phyloP scores from a whole-genome alignment of 2,888 invertebrate species.

The Nymphalis c-album region DNA sequence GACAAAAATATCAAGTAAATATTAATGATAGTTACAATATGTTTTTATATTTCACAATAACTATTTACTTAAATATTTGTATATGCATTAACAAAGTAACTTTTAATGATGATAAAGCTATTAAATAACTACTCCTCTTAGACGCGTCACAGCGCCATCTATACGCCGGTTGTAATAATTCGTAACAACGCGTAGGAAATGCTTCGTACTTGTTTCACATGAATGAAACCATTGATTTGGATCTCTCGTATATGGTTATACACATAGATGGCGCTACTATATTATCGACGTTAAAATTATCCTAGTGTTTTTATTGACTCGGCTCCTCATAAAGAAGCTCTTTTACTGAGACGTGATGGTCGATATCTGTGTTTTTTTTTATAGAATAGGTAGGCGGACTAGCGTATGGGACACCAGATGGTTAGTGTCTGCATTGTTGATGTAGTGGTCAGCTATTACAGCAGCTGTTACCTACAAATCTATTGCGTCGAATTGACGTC shows the following conservation, averaged over 20 bases:
- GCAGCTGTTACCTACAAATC: no score
- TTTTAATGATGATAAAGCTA: neutral
- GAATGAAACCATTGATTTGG: neutral
- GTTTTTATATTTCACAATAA: neutral
- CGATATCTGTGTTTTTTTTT: no score
- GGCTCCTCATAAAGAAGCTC: no score
- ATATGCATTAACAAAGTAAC: no score
- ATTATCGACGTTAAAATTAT: no score
- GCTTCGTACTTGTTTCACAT: neutral
- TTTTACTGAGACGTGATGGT: no score
- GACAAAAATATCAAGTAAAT: constrained; percentile 7
- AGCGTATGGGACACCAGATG: no score
- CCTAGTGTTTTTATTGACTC: no score
- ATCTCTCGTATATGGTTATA: neutral
- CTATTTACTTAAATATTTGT: neutral
- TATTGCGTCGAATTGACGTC: no score
- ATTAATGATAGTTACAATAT: neutral
- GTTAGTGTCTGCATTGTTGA: no score
- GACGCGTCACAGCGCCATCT: constrained; percentile 8
- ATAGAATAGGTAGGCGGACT: no score
- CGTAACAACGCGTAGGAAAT: neutral
- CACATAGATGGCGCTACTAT: constrained; percentile 14
- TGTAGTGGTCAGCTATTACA: no score
- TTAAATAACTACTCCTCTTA: neutral
- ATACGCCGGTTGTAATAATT: neutral